Evolutionary conservation across 2,113 vertebrate genomes (phyloP).

Genomic region (Bos javanicus): DNA sequence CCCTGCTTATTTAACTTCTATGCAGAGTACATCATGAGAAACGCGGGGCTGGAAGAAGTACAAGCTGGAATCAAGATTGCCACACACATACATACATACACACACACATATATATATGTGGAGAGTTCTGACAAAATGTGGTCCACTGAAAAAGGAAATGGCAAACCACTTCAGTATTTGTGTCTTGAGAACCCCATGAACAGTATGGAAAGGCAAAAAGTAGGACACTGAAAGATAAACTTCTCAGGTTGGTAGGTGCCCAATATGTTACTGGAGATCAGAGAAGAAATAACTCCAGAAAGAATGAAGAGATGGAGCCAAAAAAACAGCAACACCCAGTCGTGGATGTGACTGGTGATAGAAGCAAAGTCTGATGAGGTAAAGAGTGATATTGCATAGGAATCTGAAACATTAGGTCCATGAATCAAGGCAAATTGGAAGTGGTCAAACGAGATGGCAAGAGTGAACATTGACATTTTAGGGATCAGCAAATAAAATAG

Average conservation of each 20-base stretch:
- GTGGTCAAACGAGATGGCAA: not conserved
- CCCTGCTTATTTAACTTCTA: too few relatives aligned
- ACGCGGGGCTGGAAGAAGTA: too few relatives aligned
- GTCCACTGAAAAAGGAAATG: not conserved
- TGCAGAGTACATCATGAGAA: too few relatives aligned
- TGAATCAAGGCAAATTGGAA: not conserved
- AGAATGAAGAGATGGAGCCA: not conserved
- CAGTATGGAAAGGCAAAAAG: not conserved
- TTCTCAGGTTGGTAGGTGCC: not conserved
- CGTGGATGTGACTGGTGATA: not conserved
- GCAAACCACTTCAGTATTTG: not conserved
- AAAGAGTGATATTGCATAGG: not conserved
- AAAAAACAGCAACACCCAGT: not conserved
- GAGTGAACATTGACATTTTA: not conserved
- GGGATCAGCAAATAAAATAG: not conserved
- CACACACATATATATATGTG: not conserved
- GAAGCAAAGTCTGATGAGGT: accelerated
- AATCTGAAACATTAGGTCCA: not conserved
- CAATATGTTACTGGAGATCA: not conserved
- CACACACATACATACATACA: too few relatives aligned
- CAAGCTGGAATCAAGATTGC: too few relatives aligned
- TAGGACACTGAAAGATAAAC: not conserved
- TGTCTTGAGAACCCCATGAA: not conserved
- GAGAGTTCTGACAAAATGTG: not conserved
- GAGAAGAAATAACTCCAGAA: not conserved